These are phyloP conservation scores for Chrysogorgia sp. DNA, from an alignment of 92 coral and sea anemone species.

Conservation along the genomic window DNA sequence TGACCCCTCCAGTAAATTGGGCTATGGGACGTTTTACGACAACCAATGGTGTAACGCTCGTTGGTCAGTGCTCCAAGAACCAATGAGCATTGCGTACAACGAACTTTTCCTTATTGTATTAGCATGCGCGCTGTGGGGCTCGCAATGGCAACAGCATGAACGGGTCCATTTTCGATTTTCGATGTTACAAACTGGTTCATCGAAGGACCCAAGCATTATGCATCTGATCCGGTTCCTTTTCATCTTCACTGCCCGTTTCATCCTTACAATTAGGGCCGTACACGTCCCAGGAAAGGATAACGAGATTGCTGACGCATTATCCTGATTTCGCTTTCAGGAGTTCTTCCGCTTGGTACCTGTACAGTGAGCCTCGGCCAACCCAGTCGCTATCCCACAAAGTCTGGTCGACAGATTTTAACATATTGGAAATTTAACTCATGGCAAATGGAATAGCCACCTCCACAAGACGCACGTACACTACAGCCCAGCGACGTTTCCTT, in stretches of 20 bases:
- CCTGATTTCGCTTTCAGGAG: no score
- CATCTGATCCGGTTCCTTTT: neutral
- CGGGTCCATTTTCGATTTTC: slow-evolving; percentile 19
- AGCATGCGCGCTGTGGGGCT: slow-evolving; percentile 23
- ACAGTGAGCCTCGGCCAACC: no score
- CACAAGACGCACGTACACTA: neutral
- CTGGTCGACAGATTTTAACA: no score
- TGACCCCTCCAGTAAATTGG: slow-evolving; percentile 14
- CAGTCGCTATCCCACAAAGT: no score
- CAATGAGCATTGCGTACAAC: slow-evolving; percentile 35
- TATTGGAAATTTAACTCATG: no score
- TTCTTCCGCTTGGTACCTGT: neutral
- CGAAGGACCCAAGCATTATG: neutral
- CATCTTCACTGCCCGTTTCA: neutral
- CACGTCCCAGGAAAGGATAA: neutral
- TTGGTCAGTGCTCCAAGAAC: neutral
- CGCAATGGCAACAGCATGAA: neutral
- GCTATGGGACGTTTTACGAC: slow-evolving; percentile 17
- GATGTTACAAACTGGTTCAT: neutral
- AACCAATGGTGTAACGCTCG: slow-evolving; percentile 24
- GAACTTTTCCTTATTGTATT: slow-evolving; percentile 29
- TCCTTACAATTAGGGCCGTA: neutral
- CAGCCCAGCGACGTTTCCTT: slow-evolving; percentile 27
- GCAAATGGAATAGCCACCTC: no score
- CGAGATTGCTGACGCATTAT: neutral